These are phyloP conservation scores for Cheirogaleus medius DNA, from an alignment of 2,113 vertebrate species.

Conservation along the genomic window DNA sequence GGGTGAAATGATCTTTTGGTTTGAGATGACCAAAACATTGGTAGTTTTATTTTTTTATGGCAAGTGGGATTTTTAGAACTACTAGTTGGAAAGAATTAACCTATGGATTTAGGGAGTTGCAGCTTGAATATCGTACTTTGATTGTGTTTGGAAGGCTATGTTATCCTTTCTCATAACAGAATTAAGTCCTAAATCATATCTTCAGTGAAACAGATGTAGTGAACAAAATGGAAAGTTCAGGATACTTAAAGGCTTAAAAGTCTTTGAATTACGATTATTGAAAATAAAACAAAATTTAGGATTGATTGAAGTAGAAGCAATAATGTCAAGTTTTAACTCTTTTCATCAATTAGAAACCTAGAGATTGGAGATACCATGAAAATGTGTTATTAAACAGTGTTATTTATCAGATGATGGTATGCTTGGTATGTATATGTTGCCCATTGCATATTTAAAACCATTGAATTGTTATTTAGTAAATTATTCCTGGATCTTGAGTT, in stretches of 20 bases:
- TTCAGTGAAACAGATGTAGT: neutral
- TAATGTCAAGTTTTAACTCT: neutral
- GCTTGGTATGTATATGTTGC: neutral
- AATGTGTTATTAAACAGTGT: neutral
- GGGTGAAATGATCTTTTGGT: neutral
- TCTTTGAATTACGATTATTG: conserved; percentile 4
- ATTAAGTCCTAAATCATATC: neutral
- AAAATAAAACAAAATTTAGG: neutral
- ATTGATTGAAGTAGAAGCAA: neutral
- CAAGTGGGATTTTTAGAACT: neutral
- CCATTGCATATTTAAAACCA: neutral
- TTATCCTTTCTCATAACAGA: neutral
- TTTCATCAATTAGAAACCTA: neutral
- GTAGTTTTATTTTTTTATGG: neutral
- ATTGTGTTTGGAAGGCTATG: neutral
- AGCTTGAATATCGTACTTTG: neutral
- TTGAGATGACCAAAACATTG: neutral
- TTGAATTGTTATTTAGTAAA: neutral
- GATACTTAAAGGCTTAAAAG: neutral
- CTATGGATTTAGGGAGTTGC: neutral
- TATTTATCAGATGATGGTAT: neutral
- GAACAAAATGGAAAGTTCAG: neutral
- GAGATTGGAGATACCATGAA: neutral
- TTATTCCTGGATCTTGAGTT: neutral
- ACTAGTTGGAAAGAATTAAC: neutral